These are phyloP conservation scores for Zaprionus camerounensis DNA, from an alignment of 1,140 invertebrate genomes.

Conservation along the genomic window DNA sequence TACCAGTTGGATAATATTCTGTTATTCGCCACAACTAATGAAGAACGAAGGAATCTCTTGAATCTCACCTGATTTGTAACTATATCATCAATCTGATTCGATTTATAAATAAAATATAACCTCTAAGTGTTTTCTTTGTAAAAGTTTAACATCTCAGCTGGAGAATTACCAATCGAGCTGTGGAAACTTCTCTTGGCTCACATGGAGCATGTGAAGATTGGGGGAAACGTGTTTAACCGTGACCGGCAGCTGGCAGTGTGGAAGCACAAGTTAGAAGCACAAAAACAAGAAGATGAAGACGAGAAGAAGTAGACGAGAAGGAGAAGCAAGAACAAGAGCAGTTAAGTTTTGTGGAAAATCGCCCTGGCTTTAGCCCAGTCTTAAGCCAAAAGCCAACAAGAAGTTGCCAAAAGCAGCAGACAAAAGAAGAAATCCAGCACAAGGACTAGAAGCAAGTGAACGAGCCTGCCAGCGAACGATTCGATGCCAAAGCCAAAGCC, in stretches of 20 bases:
- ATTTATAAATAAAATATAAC: conserved; percentile 1
- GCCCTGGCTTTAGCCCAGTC: conserved; percentile 67
- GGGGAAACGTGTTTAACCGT: conserved; percentile 23
- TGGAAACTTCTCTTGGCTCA: neutral
- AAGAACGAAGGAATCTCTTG: neutral
- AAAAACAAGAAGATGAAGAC: conserved; percentile 3
- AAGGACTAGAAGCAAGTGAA: conserved; percentile 23
- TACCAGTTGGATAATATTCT: neutral
- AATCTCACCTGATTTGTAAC: neutral
- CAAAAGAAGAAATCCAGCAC: conserved; percentile 49
- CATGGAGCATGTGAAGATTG: neutral
- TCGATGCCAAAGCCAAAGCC: conserved; percentile 10
- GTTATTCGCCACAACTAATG: neutral
- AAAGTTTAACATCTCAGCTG: conserved; percentile 8
- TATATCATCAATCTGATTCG: neutral
- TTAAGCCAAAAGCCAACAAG: conserved; percentile 74
- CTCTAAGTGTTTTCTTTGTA: conserved; percentile 3
- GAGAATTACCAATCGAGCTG: neutral
- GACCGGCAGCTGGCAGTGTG: conserved; percentile 17
- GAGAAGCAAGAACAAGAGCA: conserved; percentile 35
- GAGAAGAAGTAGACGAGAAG: neutral
- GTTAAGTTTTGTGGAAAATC: conserved; percentile 62
- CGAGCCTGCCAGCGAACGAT: neutral
- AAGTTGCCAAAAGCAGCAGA: conserved; percentile 70
- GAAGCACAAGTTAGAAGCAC: conserved; percentile 3